Percentiles rank a stretch among this genome's conserved stretches.
Evolutionary conservation across 2,113 vertebrate genomes (phyloP).

Genomic region (Phalacrocorax carbo): DNA sequence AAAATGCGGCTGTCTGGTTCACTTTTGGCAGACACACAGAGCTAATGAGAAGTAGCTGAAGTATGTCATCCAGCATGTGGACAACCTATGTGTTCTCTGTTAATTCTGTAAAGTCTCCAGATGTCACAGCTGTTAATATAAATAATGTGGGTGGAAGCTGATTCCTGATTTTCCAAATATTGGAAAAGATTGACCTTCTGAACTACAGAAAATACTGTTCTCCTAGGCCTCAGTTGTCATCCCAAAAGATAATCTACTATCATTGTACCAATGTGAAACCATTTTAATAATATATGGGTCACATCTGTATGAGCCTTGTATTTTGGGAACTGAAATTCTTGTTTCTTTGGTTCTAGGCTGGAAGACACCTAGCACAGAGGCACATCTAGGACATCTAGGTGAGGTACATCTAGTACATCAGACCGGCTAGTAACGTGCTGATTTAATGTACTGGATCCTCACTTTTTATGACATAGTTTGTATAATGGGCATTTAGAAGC

Average conservation of each 20-base stretch:
- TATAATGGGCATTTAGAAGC: background rate
- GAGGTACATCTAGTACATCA: background rate
- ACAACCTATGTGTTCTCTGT: background rate
- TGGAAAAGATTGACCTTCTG: background rate
- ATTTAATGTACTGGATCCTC: background rate
- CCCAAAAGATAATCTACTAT: background rate
- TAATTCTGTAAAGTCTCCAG: background rate
- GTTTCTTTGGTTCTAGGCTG: background rate
- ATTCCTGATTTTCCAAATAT: background rate
- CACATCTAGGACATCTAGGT: background rate
- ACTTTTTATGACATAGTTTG: background rate
- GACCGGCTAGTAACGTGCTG: background rate
- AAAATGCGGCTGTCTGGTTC: background rate
- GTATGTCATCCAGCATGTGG: background rate
- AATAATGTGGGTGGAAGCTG: background rate
- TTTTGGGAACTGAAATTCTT: background rate
- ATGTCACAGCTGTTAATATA: background rate
- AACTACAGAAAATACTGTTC: background rate
- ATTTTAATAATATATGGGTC: background rate
- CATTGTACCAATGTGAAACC: background rate
- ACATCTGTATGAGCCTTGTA: background rate
- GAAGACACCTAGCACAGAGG: background rate
- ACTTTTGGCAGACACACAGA: background rate
- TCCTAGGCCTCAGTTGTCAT: background rate
- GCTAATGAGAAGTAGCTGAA: background rate